Percentiles rank a stretch among this genome's conserved stretches.
Evolutionary conservation across 2,113 vertebrate species (phyloP).

Genomic region (Cryptomyrus ogoouensis): DNA sequence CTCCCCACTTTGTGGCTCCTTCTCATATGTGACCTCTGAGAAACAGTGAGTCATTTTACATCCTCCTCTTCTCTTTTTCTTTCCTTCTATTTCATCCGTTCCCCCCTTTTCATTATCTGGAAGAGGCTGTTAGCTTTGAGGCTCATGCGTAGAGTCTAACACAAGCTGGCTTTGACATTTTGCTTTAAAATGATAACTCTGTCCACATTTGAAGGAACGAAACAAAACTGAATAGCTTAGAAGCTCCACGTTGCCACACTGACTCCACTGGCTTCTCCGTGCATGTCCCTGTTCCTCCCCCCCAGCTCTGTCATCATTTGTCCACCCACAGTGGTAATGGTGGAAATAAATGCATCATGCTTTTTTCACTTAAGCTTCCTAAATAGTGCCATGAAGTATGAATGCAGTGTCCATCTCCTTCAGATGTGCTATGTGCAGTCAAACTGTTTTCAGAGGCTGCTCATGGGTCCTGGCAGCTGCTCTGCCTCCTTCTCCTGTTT

Average conservation of each 20-base stretch:
- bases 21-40: conserved; percentile 9
- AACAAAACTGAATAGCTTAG: neutral
- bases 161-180: neutral
- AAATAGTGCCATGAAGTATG: neutral
- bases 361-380: neutral
- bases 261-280: neutral
- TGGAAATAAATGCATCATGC: neutral
- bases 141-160: neutral
- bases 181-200: neutral
- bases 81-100: neutral
- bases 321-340: neutral
- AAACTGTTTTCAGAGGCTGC: neutral
- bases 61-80: neutral
- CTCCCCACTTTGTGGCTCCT: neutral
- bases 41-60: neutral
- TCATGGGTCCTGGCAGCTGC: neutral
- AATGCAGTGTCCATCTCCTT: neutral
- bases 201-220: neutral
- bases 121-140: neutral
- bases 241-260: neutral
- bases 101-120: neutral
- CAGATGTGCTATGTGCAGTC: neutral
- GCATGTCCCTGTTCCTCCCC: neutral
- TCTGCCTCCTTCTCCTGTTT: neutral
- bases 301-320: neutral